Base-by-base conservation (phyloP, 2,888 invertebrate genomes). In the Conomelus anceps region DNA sequence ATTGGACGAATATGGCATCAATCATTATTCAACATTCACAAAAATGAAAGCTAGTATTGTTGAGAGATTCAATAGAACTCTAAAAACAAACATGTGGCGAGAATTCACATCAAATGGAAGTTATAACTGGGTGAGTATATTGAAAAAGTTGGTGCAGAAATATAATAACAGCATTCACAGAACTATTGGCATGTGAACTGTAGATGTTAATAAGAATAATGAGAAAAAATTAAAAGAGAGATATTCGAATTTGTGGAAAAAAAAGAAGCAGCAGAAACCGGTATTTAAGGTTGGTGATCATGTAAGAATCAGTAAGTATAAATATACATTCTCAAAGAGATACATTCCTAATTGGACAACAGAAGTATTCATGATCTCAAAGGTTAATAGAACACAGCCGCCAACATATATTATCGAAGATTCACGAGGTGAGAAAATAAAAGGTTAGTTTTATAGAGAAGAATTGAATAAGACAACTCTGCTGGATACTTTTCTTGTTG, bases 401-500 rank as follows among this genome's bases (percentile, higher is more conserved):
- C 23, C 20, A 20, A 85, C 85, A 20, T 85, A 85, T 9, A 23
- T 85, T 22, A 23, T 85, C 22, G 85, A 23, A 20, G 85, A 85
- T 85, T 23, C 17, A 6, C 22, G 9, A 85, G 85, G 85, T 23
- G 24, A 85, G 23, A 85, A 20, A 23, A 23, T 85, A 24, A 85
- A 85, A 85, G 85, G 85, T 22, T 22, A 22, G 17, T 85, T 85
- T 85, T 85, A 85, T 85, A 85, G 13, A 23, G 23, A 85, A 20
- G 85, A 85, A 85, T 24, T 85, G 85, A 22, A 22, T 23, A 85
- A 85, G 22, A 85, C 85, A 23, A 85, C 13, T 20, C 22, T 84
- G 11, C 86, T 63, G 24, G 88, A 89, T 88, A 88, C 86, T 22
- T 89, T 84, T 41, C 84, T 89, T 22, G 88, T 88, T n/a, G 89